Percentiles rank a stretch among this genome's conserved stretches.
Conservation (phyloP, 2,113 vertebrate species). For the Camarhynchus parvulus region DNA sequence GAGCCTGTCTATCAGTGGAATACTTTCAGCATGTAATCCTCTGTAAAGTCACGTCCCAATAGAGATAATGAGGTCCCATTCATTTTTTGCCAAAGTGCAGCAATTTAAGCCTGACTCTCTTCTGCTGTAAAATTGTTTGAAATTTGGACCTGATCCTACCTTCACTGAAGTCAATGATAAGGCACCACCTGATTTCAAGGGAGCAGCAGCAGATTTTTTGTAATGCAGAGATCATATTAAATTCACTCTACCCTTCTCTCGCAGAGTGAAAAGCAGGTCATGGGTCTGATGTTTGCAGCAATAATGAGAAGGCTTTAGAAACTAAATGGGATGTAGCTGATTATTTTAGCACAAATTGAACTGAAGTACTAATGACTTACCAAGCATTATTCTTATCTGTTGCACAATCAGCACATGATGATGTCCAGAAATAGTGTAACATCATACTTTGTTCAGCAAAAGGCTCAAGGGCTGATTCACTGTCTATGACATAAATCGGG, state of each 20-base stretch:
- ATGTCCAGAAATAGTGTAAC: conserved; percentile 51
- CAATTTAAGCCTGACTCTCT: conserved; percentile 6
- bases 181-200: neutral
- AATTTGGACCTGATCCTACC: conserved; percentile 27
- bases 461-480: neutral
- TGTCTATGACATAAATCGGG: neutral
- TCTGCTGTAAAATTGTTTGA: conserved; percentile 46
- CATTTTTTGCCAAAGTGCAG: conserved; percentile 44
- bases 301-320: conserved; percentile 55
- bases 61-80: conserved; percentile 59
- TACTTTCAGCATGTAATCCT: conserved; percentile 44
- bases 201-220: neutral
- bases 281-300: conserved; percentile 46
- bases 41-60: conserved; percentile 60
- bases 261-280: conserved; percentile 58
- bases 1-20: conserved; percentile 13
- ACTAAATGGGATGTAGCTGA: conserved; percentile 61
- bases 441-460: neutral
- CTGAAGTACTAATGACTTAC: conserved; percentile 61
- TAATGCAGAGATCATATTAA: neutral
- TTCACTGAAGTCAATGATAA: conserved; percentile 2
- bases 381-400: conserved; percentile 52
- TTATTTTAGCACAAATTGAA: conserved; percentile 66
- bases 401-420: conserved; percentile 43
- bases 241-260: conserved; percentile 38